Conservation (phyloP, 1,140 invertebrate species). For the Sycophila sp. region DNA sequence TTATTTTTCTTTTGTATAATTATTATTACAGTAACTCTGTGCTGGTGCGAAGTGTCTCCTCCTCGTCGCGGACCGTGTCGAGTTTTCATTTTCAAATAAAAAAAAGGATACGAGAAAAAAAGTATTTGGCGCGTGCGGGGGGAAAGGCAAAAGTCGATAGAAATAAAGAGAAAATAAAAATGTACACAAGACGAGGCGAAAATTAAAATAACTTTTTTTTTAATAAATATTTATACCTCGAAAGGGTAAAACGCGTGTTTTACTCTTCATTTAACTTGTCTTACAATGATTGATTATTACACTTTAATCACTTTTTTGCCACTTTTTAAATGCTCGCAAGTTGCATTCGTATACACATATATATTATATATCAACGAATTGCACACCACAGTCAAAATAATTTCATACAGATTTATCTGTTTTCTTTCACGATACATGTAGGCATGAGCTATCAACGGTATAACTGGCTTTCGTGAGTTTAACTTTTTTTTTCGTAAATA, state of each 20-base stretch:
- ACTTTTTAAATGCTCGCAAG: slow-evolving; percentile 34
- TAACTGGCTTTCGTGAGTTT: background rate
- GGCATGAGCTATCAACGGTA: background rate
- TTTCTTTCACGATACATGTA: no score
- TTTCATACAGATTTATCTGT: background rate
- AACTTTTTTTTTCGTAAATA: background rate
- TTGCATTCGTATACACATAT: slow-evolving; percentile 28
- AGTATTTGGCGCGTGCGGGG: background rate
- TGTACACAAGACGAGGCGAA: background rate
- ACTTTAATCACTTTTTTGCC: slow-evolving; percentile 7
- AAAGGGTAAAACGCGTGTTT: slow-evolving; percentile 11
- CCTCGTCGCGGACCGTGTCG: no score
- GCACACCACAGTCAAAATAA: slow-evolving; percentile 14
- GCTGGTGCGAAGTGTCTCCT: background rate
- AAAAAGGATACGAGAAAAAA: background rate
- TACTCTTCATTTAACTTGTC: background rate
- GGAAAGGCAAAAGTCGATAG: background rate
- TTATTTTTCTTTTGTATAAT: no score
- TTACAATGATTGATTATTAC: slow-evolving; percentile 13
- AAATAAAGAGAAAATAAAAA: background rate
- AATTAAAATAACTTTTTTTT: slow-evolving; percentile 5
- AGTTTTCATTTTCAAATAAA: no score
- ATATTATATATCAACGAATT: slow-evolving; percentile 22
- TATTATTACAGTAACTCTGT: slow-evolving; percentile 27
- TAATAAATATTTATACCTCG: slow-evolving; percentile 26